Base-by-base conservation (phyloP, 1,140 invertebrate genomes). In the Cherax quadricarinatus region DNA sequence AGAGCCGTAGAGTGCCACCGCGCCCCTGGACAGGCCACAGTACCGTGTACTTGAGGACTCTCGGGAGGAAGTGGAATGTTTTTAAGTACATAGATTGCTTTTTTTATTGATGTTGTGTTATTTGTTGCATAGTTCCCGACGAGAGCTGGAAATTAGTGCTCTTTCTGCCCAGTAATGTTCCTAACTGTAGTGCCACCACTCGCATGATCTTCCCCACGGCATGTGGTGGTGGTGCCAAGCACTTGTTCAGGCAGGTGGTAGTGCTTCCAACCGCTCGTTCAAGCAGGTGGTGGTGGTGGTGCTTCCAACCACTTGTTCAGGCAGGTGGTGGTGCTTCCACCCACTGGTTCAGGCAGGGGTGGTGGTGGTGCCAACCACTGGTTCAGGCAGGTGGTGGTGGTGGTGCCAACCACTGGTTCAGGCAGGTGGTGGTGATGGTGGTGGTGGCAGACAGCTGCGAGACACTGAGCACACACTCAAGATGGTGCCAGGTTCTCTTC, bases 111-210 rank as follows among this genome's bases (percentile, higher is more conserved):
- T 73, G 88, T 90, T 90, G 87, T 70, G 73, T 91, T 80, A 80
- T 70, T 86, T 91, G 75, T 91, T 91, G 85, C 70, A 79, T 91
- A 70, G 53, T 91, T 91, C 57, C 73, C n/a, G 73, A 51, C 14
- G 60, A 30, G 88, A 83, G 80, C 88, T 60, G 62, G 79, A 73
- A 75, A 66, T 82, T 83, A 81, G 60, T 51, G 79, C 66, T 57
- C 86, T 70, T 66, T 87, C 89, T 91, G 84, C 89, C 89, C 84
- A 91, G 89, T 91, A 86, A 81, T 91, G 89, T 91, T 91, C 89
- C 89, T 91, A 91, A 85, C 83, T 75, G 70, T 48, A 79, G 83
- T 81, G 83, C 84, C 41, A 57, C 84, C 60, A 48, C 62, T 78
- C 62, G 87, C 62, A 41, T 3, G 53, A 14, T 57, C 7, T 57